Percentiles rank a stretch among this genome's conserved stretches.
Evolutionary conservation across 2,888 invertebrate species (phyloP).

Genomic region (Netelia melanura): DNA sequence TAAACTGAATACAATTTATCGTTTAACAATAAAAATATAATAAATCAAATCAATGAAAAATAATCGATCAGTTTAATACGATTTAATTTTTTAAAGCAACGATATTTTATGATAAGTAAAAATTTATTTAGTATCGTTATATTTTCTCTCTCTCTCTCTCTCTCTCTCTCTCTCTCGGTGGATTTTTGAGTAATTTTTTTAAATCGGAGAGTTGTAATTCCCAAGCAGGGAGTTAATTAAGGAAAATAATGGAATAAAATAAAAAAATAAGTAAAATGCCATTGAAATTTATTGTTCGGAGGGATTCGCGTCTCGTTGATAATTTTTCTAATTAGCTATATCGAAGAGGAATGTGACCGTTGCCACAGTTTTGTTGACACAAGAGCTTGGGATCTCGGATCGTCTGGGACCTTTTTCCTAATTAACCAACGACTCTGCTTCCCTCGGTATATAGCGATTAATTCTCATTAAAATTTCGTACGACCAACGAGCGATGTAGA

Average conservation of each 20-base stretch:
- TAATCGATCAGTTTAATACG: not conserved
- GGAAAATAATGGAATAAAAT: not conserved
- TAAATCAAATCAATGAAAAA: not conserved
- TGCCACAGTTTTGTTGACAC: not conserved
- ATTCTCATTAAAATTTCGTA: constrained; percentile 44
- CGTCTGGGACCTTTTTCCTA: constrained; percentile 23
- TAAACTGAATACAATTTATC: no score
- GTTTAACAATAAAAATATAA: no score
- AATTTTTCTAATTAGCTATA: not conserved
- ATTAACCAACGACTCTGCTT: constrained; percentile 31
- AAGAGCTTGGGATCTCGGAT: constrained; percentile 2
- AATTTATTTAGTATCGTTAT: no score
- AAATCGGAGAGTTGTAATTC: no score
- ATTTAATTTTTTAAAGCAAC: no score
- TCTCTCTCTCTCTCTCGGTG: no score
- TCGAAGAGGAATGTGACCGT: constrained; percentile 5
- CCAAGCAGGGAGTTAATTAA: not conserved
- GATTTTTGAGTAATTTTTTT: no score
- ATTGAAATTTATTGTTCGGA: no score
- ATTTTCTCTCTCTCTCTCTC: no score
- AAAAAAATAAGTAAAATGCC: no score
- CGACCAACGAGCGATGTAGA: not conserved
- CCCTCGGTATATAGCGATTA: constrained; percentile 24
- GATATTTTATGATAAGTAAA: no score
- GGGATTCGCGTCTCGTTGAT: not conserved